Percentiles rank a stretch among this genome's conserved stretches.
Conservation (phyloP, 2,888 invertebrate genomes). For the Standfussiana lucernea region DNA sequence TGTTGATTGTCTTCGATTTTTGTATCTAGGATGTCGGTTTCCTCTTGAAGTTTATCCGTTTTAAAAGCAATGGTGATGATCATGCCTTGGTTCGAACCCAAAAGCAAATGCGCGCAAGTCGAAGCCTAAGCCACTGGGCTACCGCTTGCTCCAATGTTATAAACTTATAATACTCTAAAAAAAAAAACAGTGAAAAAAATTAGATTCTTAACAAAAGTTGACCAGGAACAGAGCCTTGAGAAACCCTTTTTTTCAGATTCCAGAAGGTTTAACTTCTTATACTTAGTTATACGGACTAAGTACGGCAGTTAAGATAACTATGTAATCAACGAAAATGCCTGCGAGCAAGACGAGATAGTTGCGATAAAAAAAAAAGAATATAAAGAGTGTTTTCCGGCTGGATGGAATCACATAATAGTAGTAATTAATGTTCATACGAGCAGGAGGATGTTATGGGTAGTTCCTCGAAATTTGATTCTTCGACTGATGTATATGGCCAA, state of each 20-base stretch:
- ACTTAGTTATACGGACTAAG: slow-evolving; percentile 19
- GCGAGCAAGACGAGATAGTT: background rate
- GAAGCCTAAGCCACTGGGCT: background rate
- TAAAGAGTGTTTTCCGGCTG: slow-evolving; percentile 17
- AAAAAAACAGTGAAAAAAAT: background rate
- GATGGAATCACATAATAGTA: slow-evolving; percentile 8
- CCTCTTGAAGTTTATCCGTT: background rate
- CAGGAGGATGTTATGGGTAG: too few relatives aligned
- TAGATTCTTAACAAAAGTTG: background rate
- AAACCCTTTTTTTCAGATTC: background rate
- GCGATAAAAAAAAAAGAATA: slow-evolving; percentile 24
- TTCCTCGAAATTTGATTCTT: too few relatives aligned
- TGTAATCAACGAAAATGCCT: slow-evolving; percentile 30
- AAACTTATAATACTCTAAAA: background rate
- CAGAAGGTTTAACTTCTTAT: slow-evolving; percentile 9
- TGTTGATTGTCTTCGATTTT: background rate
- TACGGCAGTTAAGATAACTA: slow-evolving; percentile 42
- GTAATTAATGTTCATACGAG: slow-evolving; percentile 30
- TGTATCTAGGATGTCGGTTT: background rate
- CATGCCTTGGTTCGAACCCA: background rate
- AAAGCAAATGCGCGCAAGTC: background rate
- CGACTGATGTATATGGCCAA: too few relatives aligned
- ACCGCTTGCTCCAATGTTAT: background rate
- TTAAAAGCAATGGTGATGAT: background rate
- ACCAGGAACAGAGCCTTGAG: background rate